phyloP scores from a whole-genome alignment of 2,113 vertebrate genomes.

The Guaruba guarouba region DNA sequence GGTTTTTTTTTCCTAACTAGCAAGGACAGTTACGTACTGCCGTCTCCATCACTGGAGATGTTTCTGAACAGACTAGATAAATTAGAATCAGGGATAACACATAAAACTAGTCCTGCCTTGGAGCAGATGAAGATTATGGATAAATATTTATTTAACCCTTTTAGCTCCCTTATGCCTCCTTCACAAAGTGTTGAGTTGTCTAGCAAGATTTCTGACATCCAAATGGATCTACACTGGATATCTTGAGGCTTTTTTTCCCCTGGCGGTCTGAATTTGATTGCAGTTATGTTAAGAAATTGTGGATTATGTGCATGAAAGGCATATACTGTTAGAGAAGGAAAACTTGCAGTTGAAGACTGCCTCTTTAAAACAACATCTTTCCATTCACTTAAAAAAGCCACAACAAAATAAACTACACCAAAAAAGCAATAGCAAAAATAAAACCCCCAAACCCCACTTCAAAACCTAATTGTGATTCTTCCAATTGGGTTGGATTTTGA shows the following conservation, averaged over 20 bases:
- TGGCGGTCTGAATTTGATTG: not conserved
- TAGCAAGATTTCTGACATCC: not conserved
- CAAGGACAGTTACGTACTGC: not conserved
- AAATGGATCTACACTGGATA: not conserved
- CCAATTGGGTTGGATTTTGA: not conserved
- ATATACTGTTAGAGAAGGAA: not conserved
- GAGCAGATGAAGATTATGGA: not conserved
- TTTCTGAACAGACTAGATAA: not conserved
- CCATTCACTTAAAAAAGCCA: not conserved
- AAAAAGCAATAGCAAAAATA: not conserved
- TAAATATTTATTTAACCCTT: not conserved
- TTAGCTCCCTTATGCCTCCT: not conserved
- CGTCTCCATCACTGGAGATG: not conserved
- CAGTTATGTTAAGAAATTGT: not conserved
- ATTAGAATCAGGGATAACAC: not conserved
- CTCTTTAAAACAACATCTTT: not conserved
- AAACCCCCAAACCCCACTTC: not conserved
- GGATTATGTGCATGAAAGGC: not conserved
- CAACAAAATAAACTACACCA: not conserved
- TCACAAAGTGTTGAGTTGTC: not conserved
- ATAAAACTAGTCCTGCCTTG: not conserved
- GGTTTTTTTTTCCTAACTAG: fast-evolving
- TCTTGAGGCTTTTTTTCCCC: not conserved
- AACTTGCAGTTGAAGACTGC: not conserved
- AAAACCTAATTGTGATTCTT: not conserved